Evolutionary conservation across 2,797 vertebrate genomes (phyloP).

Genomic region (Caiman crocodilus): DNA sequence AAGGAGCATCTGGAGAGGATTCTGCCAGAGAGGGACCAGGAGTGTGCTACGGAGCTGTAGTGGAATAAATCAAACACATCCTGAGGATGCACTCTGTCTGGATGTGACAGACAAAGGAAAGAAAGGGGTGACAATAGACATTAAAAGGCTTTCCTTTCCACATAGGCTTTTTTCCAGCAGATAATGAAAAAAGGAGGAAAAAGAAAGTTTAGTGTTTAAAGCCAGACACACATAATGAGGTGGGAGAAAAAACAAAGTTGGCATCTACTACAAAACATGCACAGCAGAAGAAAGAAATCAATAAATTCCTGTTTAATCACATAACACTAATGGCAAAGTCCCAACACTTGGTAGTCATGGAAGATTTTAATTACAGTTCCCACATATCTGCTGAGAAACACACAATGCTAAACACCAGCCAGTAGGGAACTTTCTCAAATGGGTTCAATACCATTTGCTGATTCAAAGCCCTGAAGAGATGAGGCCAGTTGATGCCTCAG

Average conservation of each 20-base stretch:
- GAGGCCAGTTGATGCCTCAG: constrained; percentile 33
- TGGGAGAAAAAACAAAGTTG: constrained; percentile 16
- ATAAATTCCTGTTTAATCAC: constrained; percentile 57
- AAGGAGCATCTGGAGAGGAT: neutral
- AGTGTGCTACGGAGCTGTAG: neutral
- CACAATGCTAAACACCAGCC: constrained; percentile 47
- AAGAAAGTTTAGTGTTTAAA: neutral
- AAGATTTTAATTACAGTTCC: constrained; percentile 63
- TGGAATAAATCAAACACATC: neutral
- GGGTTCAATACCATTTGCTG: constrained; percentile 49
- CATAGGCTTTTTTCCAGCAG: neutral
- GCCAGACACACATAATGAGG: neutral
- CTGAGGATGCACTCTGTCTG: constrained; percentile 4
- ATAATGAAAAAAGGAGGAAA: neutral
- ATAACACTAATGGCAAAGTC: constrained; percentile 45
- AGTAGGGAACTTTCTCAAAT: constrained; percentile 40
- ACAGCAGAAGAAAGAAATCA: constrained; percentile 38
- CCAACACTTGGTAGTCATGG: neutral
- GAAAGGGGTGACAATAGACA: neutral
- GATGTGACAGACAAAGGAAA: neutral
- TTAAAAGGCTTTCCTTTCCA: neutral
- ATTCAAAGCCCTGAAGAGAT: constrained; percentile 26
- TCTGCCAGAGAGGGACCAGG: neutral
- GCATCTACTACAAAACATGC: neutral
- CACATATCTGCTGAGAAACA: constrained; percentile 46